These are phyloP conservation scores for Tachycineta bicolor DNA, from an alignment of 2,113 vertebrate genomes.

Conservation along the genomic window DNA sequence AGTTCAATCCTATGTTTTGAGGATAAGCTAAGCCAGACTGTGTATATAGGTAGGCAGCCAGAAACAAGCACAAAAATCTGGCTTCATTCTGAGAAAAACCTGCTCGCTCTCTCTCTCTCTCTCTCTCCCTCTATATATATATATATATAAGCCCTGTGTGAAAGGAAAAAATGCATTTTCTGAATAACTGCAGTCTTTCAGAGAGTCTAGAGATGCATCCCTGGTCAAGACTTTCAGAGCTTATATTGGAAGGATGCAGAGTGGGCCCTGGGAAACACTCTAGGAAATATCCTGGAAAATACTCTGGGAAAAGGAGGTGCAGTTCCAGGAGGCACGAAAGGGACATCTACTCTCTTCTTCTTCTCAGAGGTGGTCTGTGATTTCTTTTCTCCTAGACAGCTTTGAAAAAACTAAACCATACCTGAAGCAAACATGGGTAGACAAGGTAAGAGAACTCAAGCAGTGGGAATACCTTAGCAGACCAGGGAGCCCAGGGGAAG, in stretches of 20 bases:
- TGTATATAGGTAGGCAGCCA: conserved; percentile 43
- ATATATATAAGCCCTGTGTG: neutral
- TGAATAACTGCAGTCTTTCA: neutral
- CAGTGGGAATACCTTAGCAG: neutral
- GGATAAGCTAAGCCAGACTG: neutral
- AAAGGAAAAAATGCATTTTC: neutral
- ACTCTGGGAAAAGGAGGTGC: neutral
- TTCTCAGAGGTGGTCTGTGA: neutral
- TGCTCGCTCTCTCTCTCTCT: too few species aligned
- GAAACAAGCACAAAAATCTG: neutral
- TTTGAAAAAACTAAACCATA: neutral
- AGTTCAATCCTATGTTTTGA: neutral
- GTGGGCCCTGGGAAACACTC: neutral
- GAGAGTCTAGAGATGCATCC: neutral
- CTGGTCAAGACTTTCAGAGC: neutral
- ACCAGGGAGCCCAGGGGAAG: neutral
- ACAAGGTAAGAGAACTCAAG: neutral
- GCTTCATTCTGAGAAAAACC: neutral
- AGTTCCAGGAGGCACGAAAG: neutral
- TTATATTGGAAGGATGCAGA: neutral
- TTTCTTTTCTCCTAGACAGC: neutral
- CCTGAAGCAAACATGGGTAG: neutral
- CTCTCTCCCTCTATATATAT: too few species aligned
- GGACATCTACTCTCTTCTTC: neutral
- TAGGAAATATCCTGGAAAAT: neutral